Base-by-base conservation (phyloP, 2,888 invertebrate species). In the Protula sp. region DNA sequence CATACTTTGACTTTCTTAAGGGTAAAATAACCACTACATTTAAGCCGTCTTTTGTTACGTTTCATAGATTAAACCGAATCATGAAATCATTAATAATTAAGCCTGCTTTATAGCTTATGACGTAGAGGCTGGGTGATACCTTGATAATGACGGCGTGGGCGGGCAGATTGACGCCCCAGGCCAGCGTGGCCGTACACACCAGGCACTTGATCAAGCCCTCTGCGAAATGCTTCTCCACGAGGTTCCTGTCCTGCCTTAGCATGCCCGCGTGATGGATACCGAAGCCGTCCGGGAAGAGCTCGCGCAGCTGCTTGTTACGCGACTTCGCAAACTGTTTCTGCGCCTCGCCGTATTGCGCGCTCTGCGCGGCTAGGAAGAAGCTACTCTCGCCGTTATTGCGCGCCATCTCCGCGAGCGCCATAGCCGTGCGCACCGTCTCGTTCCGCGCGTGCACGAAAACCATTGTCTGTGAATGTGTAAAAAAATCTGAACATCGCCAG, bases 91-190 rank as follows among this genome's bases (percentile, higher is more conserved):
- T n/a, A n/a, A n/a, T n/a, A n/a, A n/a, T n/a, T n/a, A n/a, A n/a
- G n/a, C n/a, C n/a, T n/a, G n/a, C n/a, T n/a, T n/a, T n/a, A n/a
- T n/a, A n/a, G n/a, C n/a, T n/a, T n/a, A n/a, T n/a, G n/a, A n/a
- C n/a, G n/a, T n/a, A n/a, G n/a, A n/a, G n/a, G n/a, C n/a, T n/a
- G n/a, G n/a, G 38, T 38, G 19, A 81, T 82, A 91, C 92, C 82
- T 91, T 88, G 66, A 95, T 95, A 54, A 99, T 87, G 65, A 99
- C 98, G 30, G 94, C 97, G 80, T 98, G 97, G 0, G 99, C 99
- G 0, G 99, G 99, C 67, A 99, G 85, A 83, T 99, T 99, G 3
- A 99, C 98, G 70, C 99, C 99, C 99, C 99, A 99, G 29, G 99
- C 99, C 30, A 99, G 84, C 0, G 99, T 99, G 0, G 99, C 92